Evolutionary conservation across 2,797 vertebrate species (phyloP).

Genomic region (Chloroceryle amazona): DNA sequence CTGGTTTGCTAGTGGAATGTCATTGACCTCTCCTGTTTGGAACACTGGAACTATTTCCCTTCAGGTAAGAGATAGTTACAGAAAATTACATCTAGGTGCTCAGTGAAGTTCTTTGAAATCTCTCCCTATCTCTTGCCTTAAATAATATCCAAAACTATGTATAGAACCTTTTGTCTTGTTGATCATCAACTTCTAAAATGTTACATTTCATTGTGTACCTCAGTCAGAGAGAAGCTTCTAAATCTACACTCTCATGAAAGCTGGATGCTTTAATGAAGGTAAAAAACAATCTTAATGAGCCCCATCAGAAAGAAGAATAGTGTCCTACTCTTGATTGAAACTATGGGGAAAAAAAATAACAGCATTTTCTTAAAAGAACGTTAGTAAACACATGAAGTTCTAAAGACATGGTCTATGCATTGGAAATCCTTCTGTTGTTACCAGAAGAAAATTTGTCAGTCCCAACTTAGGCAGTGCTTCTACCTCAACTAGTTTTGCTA

Average conservation of each 20-base stretch:
- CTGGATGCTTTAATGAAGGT: not conserved
- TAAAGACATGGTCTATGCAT: not conserved
- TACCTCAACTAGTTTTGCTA: not conserved
- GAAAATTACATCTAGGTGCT: not conserved
- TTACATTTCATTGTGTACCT: not conserved
- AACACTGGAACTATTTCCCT: not conserved
- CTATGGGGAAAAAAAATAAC: accelerated
- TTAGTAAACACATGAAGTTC: not conserved
- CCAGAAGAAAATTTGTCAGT: not conserved
- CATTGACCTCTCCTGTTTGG: not conserved
- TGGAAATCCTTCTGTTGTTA: not conserved
- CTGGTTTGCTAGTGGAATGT: not conserved
- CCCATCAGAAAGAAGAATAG: not conserved
- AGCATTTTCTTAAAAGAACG: not conserved
- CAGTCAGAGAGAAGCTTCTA: not conserved
- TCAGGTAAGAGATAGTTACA: not conserved
- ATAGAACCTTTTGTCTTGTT: not conserved
- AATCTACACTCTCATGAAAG: not conserved
- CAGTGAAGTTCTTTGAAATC: not conserved
- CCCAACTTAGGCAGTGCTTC: not conserved
- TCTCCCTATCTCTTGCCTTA: not conserved
- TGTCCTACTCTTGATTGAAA: not conserved
- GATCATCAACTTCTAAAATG: not conserved
- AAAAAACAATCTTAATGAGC: not conserved
- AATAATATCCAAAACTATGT: not conserved